Base-by-base conservation (phyloP, 1,140 invertebrate species). In the Gonatopus flavifemur region DNA sequence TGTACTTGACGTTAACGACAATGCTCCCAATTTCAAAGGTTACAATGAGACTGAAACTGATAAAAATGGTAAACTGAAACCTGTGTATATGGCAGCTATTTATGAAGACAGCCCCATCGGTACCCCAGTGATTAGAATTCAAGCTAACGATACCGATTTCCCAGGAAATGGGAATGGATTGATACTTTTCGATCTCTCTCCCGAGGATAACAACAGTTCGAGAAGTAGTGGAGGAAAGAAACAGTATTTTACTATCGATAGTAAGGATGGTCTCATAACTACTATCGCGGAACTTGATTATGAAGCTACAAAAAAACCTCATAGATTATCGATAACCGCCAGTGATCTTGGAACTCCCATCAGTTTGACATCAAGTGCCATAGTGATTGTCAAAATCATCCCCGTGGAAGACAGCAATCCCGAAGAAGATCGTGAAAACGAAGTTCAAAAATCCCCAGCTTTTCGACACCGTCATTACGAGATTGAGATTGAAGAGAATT, bases 61-160 rank as follows among this genome's bases (percentile, higher is more conserved):
- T 9, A 47, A 67, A 0, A 22, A 16, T 3, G 31, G 32, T 0
- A 20, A 37, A 5, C 32, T 49, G 0, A 37, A 87, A 8, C 88
- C 89, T 1, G 78, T 91, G 5, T 92, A 90, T 58, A 84, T 84
- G 53, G 83, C 86, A 0, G 83, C 83, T 6, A 67, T 89, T 16
- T 77, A 83, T 40, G 87, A 91, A 62, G 87, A 88, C 63, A 82
- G 80, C 10, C 82, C 84, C 1, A 78, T 87, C 2, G 88, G 88
- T 13, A 86, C 84, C 5, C 78, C 83, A 9, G 84, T 93, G 0
- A 82, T 82, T 2, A 82, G 82, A 70, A 83, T 96, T 2, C 84
- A 82, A 45, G 93, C 92, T 0, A 91, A 91, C 36, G 93, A 96
- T 74, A 83, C 85, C 1, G 93, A 96, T 69, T 89, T 88, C 62